Conservation (phyloP, 2,888 invertebrate species). For the Belgica antarctica region DNA sequence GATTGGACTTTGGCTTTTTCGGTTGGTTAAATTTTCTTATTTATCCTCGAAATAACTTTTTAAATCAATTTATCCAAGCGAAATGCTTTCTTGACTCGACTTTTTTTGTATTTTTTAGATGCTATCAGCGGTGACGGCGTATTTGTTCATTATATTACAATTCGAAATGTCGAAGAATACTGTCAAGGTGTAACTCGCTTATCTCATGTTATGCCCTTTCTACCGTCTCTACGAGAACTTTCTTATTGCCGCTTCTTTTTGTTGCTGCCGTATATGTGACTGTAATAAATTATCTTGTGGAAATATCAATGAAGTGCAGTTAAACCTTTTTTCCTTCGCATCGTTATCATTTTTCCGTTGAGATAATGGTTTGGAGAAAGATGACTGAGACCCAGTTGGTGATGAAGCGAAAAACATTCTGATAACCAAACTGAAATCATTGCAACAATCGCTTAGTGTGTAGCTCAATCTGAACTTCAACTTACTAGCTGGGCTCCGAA, state of each 20-base stretch:
- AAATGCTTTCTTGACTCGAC: background rate
- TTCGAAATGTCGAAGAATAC: constrained; percentile 10
- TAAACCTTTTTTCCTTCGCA: background rate
- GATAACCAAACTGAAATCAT: background rate
- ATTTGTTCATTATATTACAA: constrained; percentile 13
- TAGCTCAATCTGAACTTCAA: too few species aligned
- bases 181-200: background rate
- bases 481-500: background rate
- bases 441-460: too few species aligned
- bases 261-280: background rate
- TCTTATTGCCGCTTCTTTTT: background rate
- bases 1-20: constrained; percentile 31
- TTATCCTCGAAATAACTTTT: background rate
- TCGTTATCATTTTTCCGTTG: background rate
- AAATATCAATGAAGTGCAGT: background rate
- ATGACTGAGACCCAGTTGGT: background rate
- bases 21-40: too few species aligned
- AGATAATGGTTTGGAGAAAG: constrained; percentile 2
- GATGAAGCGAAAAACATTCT: background rate
- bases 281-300: background rate
- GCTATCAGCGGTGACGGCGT: background rate
- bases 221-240: background rate
- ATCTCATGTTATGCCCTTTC: too few species aligned
- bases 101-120: too few species aligned
- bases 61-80: background rate